A percentile compares a stretch with the other conserved stretches of the same genome.
Evolutionary conservation across 1,140 invertebrate genomes (phyloP).

Genomic region (Rhopalosiphum maidis): DNA sequence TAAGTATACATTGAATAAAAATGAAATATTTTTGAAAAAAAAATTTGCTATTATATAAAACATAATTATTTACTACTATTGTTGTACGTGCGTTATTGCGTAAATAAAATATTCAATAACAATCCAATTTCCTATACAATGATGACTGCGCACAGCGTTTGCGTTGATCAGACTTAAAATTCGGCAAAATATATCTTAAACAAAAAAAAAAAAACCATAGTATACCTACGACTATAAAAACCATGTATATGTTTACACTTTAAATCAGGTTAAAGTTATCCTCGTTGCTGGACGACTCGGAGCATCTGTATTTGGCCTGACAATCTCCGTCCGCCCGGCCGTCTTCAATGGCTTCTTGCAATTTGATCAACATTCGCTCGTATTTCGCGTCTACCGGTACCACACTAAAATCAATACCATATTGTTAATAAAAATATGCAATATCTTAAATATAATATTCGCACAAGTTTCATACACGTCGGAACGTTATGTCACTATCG

Average conservation of each 20-base stretch:
- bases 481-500: neutral
- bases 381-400: slow-evolving; percentile 31
- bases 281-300: neutral
- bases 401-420: slow-evolving; percentile 1
- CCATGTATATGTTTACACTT: neutral
- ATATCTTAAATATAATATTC: neutral
- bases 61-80: neutral
- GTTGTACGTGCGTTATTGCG: neutral
- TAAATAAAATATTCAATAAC: neutral
- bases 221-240: neutral
- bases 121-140: neutral
- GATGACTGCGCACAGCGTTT: neutral
- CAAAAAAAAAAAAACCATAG: neutral
- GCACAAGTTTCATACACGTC: neutral
- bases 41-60: neutral
- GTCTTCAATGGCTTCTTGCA: slow-evolving; percentile 51
- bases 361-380: slow-evolving; percentile 31
- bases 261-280: neutral
- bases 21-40: neutral
- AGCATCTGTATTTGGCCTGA: slow-evolving; percentile 45
- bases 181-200: neutral
- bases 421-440: neutral
- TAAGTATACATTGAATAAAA: neutral
- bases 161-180: slow-evolving; percentile 42
- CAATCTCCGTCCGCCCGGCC: slow-evolving; percentile 40